These are phyloP conservation scores for Cardiocondyla obscurior DNA, from an alignment of 1,140 invertebrate species.

Conservation along the genomic window DNA sequence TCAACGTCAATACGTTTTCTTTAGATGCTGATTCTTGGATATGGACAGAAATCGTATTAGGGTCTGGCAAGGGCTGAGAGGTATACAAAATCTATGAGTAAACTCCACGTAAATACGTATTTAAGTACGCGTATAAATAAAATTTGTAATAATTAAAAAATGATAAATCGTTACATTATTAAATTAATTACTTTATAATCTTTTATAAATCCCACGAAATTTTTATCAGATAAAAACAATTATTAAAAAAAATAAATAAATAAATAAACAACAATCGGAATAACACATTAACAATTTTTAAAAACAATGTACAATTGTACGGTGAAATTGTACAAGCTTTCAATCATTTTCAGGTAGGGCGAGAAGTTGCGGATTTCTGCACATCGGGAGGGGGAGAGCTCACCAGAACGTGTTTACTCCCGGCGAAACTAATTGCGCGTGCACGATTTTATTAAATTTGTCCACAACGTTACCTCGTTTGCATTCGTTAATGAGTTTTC, in stretches of 20 bases:
- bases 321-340: slow-evolving; percentile 34
- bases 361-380: slow-evolving; percentile 70
- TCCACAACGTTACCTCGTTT: slow-evolving; percentile 81
- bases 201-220: background rate
- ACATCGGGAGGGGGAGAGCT: slow-evolving; percentile 23
- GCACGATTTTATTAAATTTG: slow-evolving; percentile 83
- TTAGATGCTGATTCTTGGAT: slow-evolving; percentile 26
- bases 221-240: background rate
- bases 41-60: slow-evolving; percentile 39
- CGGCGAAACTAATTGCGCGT: slow-evolving; percentile 80
- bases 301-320: slow-evolving; percentile 23
- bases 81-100: slow-evolving; percentile 46
- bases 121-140: background rate
- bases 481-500: slow-evolving; percentile 83
- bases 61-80: slow-evolving; percentile 18
- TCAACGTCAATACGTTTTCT: slow-evolving; percentile 62
- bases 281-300: background rate
- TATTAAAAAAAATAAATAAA: background rate
- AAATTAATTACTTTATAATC: background rate
- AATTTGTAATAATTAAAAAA: background rate
- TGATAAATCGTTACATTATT: background rate
- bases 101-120: background rate
- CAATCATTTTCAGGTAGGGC: slow-evolving; percentile 24
- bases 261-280: background rate
- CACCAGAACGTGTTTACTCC: slow-evolving; percentile 73